Percentiles rank a stretch among this genome's conserved stretches.
phyloP scores from a whole-genome alignment of 2,113 vertebrate genomes.

The Calonectris borealis region DNA sequence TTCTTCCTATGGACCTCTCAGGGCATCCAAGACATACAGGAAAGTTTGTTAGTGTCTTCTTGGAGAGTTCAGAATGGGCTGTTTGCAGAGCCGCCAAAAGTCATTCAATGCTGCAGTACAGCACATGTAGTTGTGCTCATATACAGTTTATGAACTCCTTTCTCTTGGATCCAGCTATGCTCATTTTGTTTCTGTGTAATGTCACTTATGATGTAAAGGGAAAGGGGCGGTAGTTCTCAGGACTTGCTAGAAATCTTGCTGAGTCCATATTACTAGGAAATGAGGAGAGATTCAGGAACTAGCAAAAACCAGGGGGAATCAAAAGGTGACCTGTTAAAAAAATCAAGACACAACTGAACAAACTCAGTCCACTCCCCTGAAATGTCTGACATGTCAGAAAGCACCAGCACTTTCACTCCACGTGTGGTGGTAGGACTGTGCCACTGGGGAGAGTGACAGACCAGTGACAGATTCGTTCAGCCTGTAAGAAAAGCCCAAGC shows the following conservation, averaged over 20 bases:
- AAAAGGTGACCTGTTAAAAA: neutral
- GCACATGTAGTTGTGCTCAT: neutral
- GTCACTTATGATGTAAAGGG: neutral
- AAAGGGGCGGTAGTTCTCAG: neutral
- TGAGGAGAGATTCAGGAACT: neutral
- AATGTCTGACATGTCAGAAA: neutral
- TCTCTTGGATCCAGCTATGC: neutral
- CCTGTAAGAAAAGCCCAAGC: neutral
- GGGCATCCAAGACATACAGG: neutral
- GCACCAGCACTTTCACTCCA: neutral
- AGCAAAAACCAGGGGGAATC: neutral
- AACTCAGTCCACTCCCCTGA: neutral
- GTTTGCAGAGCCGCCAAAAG: neutral
- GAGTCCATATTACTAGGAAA: neutral
- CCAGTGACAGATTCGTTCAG: neutral
- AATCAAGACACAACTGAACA: neutral
- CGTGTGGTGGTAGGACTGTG: neutral
- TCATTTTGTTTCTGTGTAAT: neutral
- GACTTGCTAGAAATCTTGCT: neutral
- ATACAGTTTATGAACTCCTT: neutral
- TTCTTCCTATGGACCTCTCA: neutral
- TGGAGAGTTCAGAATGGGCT: neutral
- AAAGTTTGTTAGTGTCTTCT: neutral
- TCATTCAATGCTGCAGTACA: neutral
- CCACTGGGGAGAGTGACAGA: neutral